These are phyloP conservation scores for Tetanocera ferruginea DNA, from an alignment of 2,888 invertebrate genomes.

Conservation along the genomic window DNA sequence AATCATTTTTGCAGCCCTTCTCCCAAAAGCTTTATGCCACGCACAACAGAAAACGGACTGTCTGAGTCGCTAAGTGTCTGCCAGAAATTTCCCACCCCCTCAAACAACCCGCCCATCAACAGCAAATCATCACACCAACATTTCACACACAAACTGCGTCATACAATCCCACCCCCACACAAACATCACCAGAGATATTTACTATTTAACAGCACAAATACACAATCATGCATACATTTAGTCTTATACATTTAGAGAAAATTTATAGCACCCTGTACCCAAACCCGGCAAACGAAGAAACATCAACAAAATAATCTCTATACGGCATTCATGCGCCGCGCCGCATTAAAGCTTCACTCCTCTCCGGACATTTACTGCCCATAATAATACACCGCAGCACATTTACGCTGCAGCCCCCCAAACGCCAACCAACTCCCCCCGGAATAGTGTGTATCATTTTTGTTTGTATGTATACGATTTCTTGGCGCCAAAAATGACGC, in stretches of 20 bases:
- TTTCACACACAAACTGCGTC: background rate
- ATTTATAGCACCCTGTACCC: background rate
- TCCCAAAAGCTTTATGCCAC: background rate
- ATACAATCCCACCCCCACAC: background rate
- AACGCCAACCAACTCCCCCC: too few species aligned
- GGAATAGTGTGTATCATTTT: background rate
- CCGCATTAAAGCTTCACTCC: background rate
- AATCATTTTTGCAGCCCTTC: background rate
- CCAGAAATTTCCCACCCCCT: background rate
- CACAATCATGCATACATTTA: background rate
- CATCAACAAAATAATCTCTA: background rate
- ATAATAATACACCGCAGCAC: background rate
- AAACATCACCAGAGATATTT: background rate
- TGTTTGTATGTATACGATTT: background rate
- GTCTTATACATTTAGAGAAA: background rate
- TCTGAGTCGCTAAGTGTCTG: background rate
- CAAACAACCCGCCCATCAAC: background rate
- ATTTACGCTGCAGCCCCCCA: too few species aligned
- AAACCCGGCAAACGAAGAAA: background rate
- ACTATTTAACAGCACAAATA: background rate
- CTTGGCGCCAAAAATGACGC: constrained; percentile 37
- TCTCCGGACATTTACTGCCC: background rate
- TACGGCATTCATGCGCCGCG: background rate
- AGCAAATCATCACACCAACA: background rate
- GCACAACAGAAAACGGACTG: background rate